Evolutionary conservation across 2,797 vertebrate genomes (phyloP), one percentile per base, ranked within the genome.

Genomic region (Apogon hyalosoma): DNA sequence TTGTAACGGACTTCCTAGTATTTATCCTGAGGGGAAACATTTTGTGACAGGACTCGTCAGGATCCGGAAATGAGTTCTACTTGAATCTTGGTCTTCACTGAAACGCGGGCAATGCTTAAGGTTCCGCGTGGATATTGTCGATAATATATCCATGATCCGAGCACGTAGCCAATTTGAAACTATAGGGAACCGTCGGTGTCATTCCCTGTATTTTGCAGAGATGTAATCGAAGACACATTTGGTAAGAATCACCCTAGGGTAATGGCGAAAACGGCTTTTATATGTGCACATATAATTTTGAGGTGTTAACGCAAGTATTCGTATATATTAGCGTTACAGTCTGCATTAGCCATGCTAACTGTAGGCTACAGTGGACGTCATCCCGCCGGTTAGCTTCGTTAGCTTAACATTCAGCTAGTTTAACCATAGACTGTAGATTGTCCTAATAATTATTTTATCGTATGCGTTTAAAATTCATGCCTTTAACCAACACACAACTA

Each of bases 81-180:
- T 6, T 6, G 3, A 31, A 48, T 24, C 28, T 4, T 4, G 2
- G 1, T 54, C 11, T 0, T 4, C 11, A 0, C 1, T 5, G 71
- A 82, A 87, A 86, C 80, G 63, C n/a, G 11, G 0, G 0, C 13
- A 0, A 0, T 0, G 5, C 6, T 0, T n/a, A 77, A 28, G 0
- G 85, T 89, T 89, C 88, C 87, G 63, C 11, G 12, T 0, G 1
- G 1, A 12, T 21, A 21, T 21, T 0, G 2, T 19, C 16, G 4
- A 11, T 11, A 19, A 13, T 1, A 64, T 58, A 66, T 62, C 49
- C 57, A 40, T 49, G n/a, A 36, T 36, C 33, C 0, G 5, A 2
- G 15, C 19, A 15, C 7, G 16, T 19, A 51, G 16, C 8, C 8
- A 6, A 19, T 7, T 36, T 10, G 33, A 21, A 15, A 47, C 21